Evolutionary conservation across 2,113 vertebrate genomes (phyloP), one percentile per base, ranked within the genome.

Genomic region (Zapus hudsonius): DNA sequence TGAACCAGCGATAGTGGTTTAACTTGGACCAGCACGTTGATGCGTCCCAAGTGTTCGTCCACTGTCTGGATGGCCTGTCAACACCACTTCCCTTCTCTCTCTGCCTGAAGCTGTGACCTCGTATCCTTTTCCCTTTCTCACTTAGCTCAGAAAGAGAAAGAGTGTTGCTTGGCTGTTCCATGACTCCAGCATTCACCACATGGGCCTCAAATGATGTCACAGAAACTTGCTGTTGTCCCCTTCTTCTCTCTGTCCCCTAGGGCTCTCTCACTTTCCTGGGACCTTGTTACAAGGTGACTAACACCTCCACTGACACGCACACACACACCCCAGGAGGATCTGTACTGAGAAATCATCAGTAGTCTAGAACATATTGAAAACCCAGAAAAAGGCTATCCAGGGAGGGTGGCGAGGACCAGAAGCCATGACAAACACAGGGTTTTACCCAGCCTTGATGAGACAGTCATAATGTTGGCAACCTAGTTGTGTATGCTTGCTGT

Each of bases 351-450:
- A 74, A 17, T 44, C 67, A 1, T 84, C 61, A 38, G 4, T n/a
- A 90, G 42, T 57, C 87, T 33, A 55, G 78, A 59, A 7, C 38
- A 36, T 70, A 25, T 23, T 42, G 42, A 27, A 12, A 59, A 59
- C n/a, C 11, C 52, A 52, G 42, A 23, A 40, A 44, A 40, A 40
- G 42, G 2, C 25, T 29, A 22, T 38, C n/a, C 29, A 64, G 3
- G 72, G 31, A 52, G 23, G 23, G 1, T 29, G 5, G 16, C 2
- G 2, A 70, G 36, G 42, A 27, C 22, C 40, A 3, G 11, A 11
- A 33, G 19, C 22, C 4, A 0, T 0, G 19, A 1, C 25, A 67
- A 57, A 25, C 3, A 0, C n/a, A 3, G 73, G 57, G 40, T 3
- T 55, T 33, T 10, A 15, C 64, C 80, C 63, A 12, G 20, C 80